Base-by-base conservation (phyloP, 2,113 vertebrate genomes). In the Gallinago undulata region DNA sequence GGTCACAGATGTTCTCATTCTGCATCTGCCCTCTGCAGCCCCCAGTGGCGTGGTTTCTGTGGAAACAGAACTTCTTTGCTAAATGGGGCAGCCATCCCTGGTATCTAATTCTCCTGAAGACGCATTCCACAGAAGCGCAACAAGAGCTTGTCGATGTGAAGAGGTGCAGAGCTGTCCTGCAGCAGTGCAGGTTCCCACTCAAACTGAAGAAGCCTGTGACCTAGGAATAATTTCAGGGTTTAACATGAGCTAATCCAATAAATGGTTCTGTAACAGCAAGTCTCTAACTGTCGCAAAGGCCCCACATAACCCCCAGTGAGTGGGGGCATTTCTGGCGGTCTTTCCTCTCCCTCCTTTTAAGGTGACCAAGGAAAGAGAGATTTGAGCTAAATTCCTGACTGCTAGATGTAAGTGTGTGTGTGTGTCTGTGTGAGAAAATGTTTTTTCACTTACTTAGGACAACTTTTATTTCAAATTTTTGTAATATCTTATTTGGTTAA, bases 1-100 rank as follows among this genome's bases (percentile, higher is more conserved):
- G 89, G 93, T 94, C 90, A 84, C 95, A 95, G 96, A 94, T 97
- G 87, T 94, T 93, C 66, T 92, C 41, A 63, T 67, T 93, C 77
- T 77, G 24, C 78, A 87, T 87, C 84, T 97, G 87, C 88, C 91
- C 91, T 94, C 87, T 85, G 78, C 67, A 83, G 96, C 73, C 6
- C 83, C 72, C 53, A 60, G 81, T 82, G 62, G 66, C 39, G 59
- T 67, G 91, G 95, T 89, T 94, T 96, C 91, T 96, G 94, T 95
- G 94, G 94, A 95, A 96, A 92, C 91, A 93, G 68, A 76, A 88
- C 66, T 67, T 87, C 69, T 24, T 25, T 48, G 68, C 59, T 76
- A 60, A 94, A 64, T 21, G 50, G 37, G 94, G 74, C 66, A 84
- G 48, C 74, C 45, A 1, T 45, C 66, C 45, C 45, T 89, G 30